Percentiles rank a stretch among this genome's conserved stretches.
Conservation (phyloP, 2,113 vertebrate genomes). For the Notothenia rossii region DNA sequence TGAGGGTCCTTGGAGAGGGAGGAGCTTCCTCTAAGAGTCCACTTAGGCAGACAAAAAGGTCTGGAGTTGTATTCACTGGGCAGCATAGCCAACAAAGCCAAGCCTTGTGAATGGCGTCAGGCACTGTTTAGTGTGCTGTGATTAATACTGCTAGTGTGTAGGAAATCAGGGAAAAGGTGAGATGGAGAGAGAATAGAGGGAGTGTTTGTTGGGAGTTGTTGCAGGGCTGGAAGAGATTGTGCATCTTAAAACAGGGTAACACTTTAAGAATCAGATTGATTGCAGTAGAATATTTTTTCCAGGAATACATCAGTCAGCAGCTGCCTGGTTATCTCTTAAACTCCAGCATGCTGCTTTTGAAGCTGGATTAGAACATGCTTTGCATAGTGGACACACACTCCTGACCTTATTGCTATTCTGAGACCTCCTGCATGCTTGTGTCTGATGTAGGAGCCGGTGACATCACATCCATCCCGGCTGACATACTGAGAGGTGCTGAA, state of each 20-base stretch:
- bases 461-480: constrained; percentile 45
- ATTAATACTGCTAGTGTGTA: constrained; percentile 88
- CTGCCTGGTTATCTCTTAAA: constrained; percentile 53
- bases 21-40: constrained; percentile 85
- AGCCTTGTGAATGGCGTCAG: constrained; percentile 88
- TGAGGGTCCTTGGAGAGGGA: constrained; percentile 83
- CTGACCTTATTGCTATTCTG: constrained; percentile 73
- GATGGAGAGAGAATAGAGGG: constrained; percentile 29
- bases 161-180: constrained; percentile 63
- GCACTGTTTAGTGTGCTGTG: constrained; percentile 88
- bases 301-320: constrained; percentile 41
- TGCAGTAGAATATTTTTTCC: constrained; percentile 20
- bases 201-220: constrained; percentile 34
- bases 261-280: constrained; percentile 15
- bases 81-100: constrained; percentile 85
- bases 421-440: constrained; percentile 56
- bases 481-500: constrained; percentile 57
- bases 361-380: constrained; percentile 64
- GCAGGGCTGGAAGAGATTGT: constrained; percentile 16
- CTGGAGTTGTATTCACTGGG: constrained; percentile 88
- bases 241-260: constrained; percentile 14
- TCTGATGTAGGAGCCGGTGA: constrained; percentile 69
- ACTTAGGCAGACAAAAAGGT: constrained; percentile 89
- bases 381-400: constrained; percentile 61
- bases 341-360: constrained; percentile 36